phyloP scores from a whole-genome alignment of 2,888 invertebrate genomes.

The Cremastinae sp. region DNA sequence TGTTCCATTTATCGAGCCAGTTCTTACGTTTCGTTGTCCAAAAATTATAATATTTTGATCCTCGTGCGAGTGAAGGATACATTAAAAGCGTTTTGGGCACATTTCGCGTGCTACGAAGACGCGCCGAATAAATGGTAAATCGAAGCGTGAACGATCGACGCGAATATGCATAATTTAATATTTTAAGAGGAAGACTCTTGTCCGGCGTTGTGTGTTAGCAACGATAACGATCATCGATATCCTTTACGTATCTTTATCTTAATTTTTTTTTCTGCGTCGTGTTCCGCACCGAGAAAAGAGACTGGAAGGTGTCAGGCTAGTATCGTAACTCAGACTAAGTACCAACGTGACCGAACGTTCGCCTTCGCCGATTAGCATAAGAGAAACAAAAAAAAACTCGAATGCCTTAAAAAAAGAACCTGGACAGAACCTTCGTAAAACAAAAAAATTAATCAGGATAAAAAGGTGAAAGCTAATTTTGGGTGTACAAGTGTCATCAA shows the following conservation, averaged over 20 bases:
- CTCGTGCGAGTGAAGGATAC: slow-evolving; percentile 11
- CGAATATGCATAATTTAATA: slow-evolving; percentile 54
- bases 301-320: slow-evolving; percentile 47
- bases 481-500: background rate
- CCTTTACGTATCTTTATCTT: slow-evolving; percentile 21
- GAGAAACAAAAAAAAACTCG: slow-evolving; percentile 18
- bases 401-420: slow-evolving; percentile 10
- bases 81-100: slow-evolving; percentile 11
- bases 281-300: slow-evolving; percentile 13
- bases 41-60: slow-evolving; percentile 16
- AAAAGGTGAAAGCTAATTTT: background rate
- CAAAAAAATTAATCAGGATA: slow-evolving; percentile 26
- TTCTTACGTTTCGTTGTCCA: too few species aligned
- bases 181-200: slow-evolving; percentile 32
- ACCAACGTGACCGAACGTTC: slow-evolving; percentile 49
- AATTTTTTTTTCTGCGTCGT: background rate
- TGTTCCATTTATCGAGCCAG: too few species aligned
- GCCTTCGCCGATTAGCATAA: slow-evolving; percentile 41
- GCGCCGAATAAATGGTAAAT: slow-evolving; percentile 38
- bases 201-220: slow-evolving; percentile 22
- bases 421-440: slow-evolving; percentile 15
- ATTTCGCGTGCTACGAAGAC: slow-evolving; percentile 41
- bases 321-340: slow-evolving; percentile 52
- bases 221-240: slow-evolving; percentile 53
- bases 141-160: slow-evolving; percentile 54